phyloP scores from a whole-genome alignment of 2,888 invertebrate species.

The Thecocarcelia acutangulata region DNA sequence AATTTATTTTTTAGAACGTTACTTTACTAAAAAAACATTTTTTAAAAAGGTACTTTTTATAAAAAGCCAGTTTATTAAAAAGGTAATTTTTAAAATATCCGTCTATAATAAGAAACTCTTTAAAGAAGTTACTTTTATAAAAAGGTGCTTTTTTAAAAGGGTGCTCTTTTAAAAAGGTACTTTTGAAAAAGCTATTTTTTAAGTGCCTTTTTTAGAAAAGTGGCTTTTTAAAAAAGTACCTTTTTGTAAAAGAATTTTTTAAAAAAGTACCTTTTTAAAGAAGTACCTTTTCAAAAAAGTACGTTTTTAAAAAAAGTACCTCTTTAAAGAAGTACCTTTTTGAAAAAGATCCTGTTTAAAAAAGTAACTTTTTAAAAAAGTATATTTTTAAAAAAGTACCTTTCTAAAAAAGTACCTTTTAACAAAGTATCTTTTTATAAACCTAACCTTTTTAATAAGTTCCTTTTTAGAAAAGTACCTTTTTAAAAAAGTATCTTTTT shows the following conservation, averaged over 20 bases:
- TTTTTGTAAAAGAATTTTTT: neutral
- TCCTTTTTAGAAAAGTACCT: neutral
- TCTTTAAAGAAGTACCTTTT: neutral
- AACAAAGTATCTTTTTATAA: neutral
- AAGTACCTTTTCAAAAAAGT: neutral
- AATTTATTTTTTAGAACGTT: too few species aligned
- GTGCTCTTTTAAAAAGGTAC: neutral
- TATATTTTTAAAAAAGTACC: neutral
- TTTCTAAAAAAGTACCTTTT: neutral
- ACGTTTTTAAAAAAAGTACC: neutral
- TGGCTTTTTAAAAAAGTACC: neutral
- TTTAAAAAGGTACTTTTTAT: too few species aligned
- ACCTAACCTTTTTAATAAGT: neutral
- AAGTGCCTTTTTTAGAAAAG: neutral
- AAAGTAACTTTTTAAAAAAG: neutral
- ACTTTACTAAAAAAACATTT: too few species aligned
- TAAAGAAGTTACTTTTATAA: too few species aligned
- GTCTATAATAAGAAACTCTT: too few species aligned
- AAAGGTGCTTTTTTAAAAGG: too few species aligned
- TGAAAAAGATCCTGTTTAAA: neutral
- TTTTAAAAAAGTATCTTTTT: too few species aligned
- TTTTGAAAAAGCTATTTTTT: neutral
- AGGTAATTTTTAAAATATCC: too few species aligned
- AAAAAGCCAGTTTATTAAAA: too few species aligned
- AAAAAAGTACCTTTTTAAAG: neutral